Conservation (phyloP, 2,113 vertebrate genomes). For the Eubucco bourcierii region DNA sequence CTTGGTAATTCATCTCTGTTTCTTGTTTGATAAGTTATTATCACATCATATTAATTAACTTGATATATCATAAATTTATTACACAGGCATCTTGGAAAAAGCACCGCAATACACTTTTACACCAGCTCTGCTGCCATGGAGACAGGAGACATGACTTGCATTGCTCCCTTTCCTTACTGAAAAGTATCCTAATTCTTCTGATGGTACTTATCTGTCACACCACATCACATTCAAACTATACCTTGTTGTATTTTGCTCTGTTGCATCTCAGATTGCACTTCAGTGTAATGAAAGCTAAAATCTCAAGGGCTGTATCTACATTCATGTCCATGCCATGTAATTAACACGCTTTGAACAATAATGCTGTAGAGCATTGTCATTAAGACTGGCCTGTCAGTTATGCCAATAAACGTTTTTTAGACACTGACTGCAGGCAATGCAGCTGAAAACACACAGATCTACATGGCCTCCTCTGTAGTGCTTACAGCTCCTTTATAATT, state of each 20-base stretch:
- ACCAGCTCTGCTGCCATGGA: neutral
- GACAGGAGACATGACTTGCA: neutral
- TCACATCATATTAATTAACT: constrained; percentile 17
- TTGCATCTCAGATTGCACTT: neutral
- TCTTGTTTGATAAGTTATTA: constrained; percentile 1
- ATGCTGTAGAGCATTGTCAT: neutral
- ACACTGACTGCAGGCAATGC: neutral
- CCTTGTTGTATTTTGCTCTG: neutral
- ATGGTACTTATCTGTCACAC: neutral
- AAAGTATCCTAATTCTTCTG: neutral
- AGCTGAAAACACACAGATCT: neutral
- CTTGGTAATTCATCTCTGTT: constrained; percentile 12
- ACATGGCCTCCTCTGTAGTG: neutral
- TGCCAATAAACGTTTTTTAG: neutral
- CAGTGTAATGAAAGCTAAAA: neutral
- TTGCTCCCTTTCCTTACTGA: neutral
- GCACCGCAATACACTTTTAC: neutral
- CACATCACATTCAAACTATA: neutral
- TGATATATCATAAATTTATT: neutral
- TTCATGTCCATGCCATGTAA: neutral
- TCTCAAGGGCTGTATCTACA: neutral
- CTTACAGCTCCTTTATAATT: neutral
- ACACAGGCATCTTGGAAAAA: neutral
- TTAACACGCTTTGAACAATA: neutral
- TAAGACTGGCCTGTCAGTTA: neutral